phyloP scores from a whole-genome alignment of 2,888 invertebrate genomes.

The Lutraria lutraria region DNA sequence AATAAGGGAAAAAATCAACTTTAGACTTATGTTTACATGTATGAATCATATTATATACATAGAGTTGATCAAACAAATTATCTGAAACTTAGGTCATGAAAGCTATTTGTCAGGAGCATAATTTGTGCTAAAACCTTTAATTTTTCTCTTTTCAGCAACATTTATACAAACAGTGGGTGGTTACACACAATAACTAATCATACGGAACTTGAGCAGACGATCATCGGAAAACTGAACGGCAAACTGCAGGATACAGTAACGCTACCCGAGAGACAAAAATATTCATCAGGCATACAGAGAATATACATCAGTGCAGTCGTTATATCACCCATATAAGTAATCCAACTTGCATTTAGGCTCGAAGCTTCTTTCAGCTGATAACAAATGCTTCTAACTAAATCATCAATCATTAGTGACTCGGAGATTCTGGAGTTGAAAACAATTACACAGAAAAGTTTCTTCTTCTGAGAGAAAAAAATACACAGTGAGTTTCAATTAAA shows the following conservation, averaged over 20 bases:
- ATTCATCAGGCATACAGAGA: constrained; percentile 36
- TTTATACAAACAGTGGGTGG: constrained; percentile 16
- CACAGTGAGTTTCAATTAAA: constrained; percentile 18
- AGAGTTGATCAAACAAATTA: background rate
- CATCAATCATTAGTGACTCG: constrained; percentile 16
- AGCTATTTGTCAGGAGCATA: constrained; percentile 1
- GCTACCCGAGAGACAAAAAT: constrained; percentile 47
- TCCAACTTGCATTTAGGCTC: background rate
- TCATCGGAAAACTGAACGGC: constrained; percentile 24
- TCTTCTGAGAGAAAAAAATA: constrained; percentile 21
- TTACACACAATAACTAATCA: constrained; percentile 23
- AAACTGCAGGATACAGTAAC: constrained; percentile 22
- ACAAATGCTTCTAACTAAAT: background rate
- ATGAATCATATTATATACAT: background rate
- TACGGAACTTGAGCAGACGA: constrained; percentile 40
- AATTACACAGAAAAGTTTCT: constrained; percentile 10
- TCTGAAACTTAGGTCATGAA: background rate
- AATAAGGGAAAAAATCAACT: background rate
- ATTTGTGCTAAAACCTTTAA: constrained; percentile 3
- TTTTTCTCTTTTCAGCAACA: constrained; percentile 24
- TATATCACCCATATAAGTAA: constrained; percentile 21
- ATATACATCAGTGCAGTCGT: constrained; percentile 14
- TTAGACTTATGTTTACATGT: background rate
- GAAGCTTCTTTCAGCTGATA: constrained; percentile 1
- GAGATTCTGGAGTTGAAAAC: background rate